These are phyloP conservation scores for Cercopithecus mona DNA, from an alignment of 2,113 vertebrate genomes.

Conservation along the genomic window DNA sequence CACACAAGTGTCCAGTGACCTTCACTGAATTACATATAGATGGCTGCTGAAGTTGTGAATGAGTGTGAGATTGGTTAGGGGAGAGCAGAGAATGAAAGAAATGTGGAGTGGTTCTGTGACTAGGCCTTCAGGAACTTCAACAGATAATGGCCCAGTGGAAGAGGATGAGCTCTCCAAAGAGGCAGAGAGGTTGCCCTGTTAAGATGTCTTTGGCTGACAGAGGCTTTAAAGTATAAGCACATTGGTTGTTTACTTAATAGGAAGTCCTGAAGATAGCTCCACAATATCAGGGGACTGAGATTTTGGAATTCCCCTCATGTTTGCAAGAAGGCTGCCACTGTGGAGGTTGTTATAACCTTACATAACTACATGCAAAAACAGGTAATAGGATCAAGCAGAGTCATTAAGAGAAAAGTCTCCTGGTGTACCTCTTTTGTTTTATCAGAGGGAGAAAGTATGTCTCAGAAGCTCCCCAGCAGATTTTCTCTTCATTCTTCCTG, in stretches of 20 bases:
- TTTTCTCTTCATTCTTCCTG: neutral
- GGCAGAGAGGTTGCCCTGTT: neutral
- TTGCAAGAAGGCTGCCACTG: neutral
- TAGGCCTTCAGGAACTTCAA: neutral
- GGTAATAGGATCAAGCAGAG: neutral
- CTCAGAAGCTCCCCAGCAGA: neutral
- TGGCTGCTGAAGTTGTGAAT: neutral
- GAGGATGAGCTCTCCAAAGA: neutral
- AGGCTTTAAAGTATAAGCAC: neutral
- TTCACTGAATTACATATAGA: neutral
- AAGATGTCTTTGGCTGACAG: neutral
- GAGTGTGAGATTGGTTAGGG: neutral
- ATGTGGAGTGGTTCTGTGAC: neutral
- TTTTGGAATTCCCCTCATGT: neutral
- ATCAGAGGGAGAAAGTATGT: neutral
- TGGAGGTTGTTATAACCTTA: neutral
- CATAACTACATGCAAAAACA: neutral
- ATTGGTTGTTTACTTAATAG: neutral
- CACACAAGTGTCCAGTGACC: neutral
- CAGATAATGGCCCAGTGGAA: neutral
- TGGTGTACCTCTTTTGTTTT: neutral
- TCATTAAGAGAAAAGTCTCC: neutral
- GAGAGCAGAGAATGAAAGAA: neutral
- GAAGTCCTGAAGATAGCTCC: neutral
- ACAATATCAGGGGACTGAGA: neutral